These are phyloP conservation scores for Frankliniella fusca DNA, from an alignment of 2,888 invertebrate genomes.

Conservation along the genomic window DNA sequence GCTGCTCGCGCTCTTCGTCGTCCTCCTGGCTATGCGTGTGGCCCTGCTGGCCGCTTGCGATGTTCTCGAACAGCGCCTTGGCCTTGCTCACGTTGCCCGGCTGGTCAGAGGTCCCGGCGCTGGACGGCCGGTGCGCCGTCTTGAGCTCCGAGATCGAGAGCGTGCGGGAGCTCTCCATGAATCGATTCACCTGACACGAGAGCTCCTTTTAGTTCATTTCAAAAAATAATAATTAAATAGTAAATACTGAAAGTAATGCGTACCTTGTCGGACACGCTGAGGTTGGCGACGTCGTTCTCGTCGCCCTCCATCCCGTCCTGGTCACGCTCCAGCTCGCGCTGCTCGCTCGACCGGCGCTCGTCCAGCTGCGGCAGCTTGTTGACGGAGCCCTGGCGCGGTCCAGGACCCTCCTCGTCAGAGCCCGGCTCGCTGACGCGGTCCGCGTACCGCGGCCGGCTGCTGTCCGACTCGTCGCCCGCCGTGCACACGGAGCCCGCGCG, in stretches of 20 bases:
- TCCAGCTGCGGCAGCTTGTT: slow-evolving; percentile 17
- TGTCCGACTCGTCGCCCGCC: slow-evolving; percentile 53
- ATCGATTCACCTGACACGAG: not conserved
- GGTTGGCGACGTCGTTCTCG: slow-evolving; percentile 32
- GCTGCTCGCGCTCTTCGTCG: not conserved
- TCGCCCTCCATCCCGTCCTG: slow-evolving; percentile 33
- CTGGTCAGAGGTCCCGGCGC: slow-evolving; percentile 48
- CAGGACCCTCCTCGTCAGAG: slow-evolving; percentile 49
- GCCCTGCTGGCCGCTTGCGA: slow-evolving; percentile 45
- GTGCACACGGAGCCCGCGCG: slow-evolving; percentile 59
- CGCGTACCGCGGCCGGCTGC: slow-evolving; percentile 56
- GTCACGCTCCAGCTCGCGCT: not conserved
- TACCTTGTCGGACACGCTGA: slow-evolving; percentile 33
- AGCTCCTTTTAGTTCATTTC: too few relatives aligned
- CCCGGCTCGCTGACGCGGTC: slow-evolving; percentile 72
- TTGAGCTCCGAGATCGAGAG: slow-evolving; percentile 13
- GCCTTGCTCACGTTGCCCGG: slow-evolving; percentile 58
- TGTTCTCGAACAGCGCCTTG: slow-evolving; percentile 66
- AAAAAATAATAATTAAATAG: too few relatives aligned
- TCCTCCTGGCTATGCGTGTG: not conserved
- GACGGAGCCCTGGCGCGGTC: slow-evolving; percentile 11
- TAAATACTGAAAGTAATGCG: not conserved
- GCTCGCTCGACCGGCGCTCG: slow-evolving; percentile 19
- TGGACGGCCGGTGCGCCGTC: slow-evolving; percentile 27
- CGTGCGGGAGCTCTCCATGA: slow-evolving; percentile 19